Base-by-base conservation (phyloP, 2,888 invertebrate genomes). In the Lasioglossum zephyrum region DNA sequence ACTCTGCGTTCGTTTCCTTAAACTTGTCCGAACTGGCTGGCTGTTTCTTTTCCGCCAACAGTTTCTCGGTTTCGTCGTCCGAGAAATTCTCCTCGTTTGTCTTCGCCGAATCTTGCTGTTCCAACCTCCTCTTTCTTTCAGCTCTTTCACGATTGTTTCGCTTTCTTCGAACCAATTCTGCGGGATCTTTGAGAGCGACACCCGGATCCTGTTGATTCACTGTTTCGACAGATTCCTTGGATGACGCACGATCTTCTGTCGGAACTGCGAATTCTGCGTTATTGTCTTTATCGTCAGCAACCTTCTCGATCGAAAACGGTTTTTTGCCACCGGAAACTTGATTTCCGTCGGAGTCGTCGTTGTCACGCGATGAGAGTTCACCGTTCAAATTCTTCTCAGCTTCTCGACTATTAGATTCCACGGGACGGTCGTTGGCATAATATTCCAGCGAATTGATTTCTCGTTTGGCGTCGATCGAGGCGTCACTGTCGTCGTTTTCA, bases 131-230 rank as follows among this genome's bases (percentile, higher is more conserved):
- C 18, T 41, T 60, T 4, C 31, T 47, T 2, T 31, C 5, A 2
- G 47, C 16, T 18, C 70, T 77, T 4, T 22, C 36, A 9, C 41
- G 41, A 69, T 83, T 57, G 57, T 85, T 60, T 39, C 85, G 85
- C 18, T 84, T 79, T 8, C 60, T 85, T 11, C 85, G 69, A 47
- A 84, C 80, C n/a, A 85, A 53, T 18, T 70, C 74, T 18, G 73
- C 53, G 13, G 73, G 39, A 39, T 85, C 85, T 26, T 73, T 77
- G 1, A 69, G 49, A 53, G 44, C 4, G 22, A 13, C 18, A 39
- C 84, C 77, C 4, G 66, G 16, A 44, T 73, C 18, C 13, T n/a
- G 75, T 18, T 13, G 79, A 36, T 77, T 69, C 22, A n/a, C 18
- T 11, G 49, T 1, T 22, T 22, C 53, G 22, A 22, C 22, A 2